Base-by-base conservation (phyloP, 1,140 invertebrate genomes). In the Drosophila setifemur region DNA sequence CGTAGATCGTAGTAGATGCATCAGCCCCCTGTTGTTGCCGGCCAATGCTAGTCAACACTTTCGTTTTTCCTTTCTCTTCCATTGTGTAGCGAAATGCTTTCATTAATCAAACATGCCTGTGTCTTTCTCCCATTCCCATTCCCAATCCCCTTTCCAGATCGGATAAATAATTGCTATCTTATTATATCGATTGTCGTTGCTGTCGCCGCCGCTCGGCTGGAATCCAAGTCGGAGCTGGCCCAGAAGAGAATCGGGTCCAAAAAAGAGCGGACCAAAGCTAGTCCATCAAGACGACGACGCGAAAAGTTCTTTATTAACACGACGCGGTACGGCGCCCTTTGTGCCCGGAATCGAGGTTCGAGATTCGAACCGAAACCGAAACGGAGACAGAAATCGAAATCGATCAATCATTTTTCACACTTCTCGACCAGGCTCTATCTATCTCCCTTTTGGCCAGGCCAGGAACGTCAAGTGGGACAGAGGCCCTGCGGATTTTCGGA, bases 361-460 rank as follows among this genome's bases (percentile, higher is more conserved):
- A 44, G 37, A 16, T 23, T 33, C 21, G 35, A 35, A 11, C 54
- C 19, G n/a, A 72, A 43, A 61, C 31, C 64, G 53, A 57, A 40
- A 61, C 55, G 49, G 64, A 55, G 55, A 25, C 49, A 54, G 40
- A 16, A 55, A 16, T 33, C 26, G 58, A 68, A 69, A 73, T 78
- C 79, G 74, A 85, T 85, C 79, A 85, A 85, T 85, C 79, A 85
- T 85, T 85, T 85, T 85, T 85, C 81, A 85, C 79, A 86, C 79
- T 74, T 53, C 29, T 25, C 29, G 28, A 16, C 39, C 43, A 44
- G 63, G 18, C 25, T 58, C 73, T 52, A 63, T 37, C 44, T 54
- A n/a, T n/a, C n/a, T n/a, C n/a, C n/a, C n/a, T n/a, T n/a, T 23
- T 5, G 21, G 21, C 21, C 4, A 37, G 33, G 33, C 12, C 11